Evolutionary conservation across 2,888 invertebrate genomes (phyloP), one percentile per base, ranked within the genome.

Genomic region (Ctena decussata): DNA sequence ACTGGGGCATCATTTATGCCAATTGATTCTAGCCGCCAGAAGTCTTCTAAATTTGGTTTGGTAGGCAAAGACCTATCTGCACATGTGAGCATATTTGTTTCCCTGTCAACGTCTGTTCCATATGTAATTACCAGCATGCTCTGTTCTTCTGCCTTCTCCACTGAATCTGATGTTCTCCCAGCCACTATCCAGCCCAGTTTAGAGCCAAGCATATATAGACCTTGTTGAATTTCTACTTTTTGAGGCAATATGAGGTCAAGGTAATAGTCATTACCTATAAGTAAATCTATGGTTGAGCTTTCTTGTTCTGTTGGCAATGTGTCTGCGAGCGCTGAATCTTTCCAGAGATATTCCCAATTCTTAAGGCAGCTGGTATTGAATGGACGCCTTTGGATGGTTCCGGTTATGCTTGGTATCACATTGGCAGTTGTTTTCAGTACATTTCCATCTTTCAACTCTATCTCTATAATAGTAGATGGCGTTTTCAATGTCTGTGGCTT

Each of bases 341-440:
- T 73, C 21, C 30, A 44, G 35, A 57, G 41, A 27, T 27, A 24
- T 6, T 24, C 18, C 69, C 60, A 65, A 35, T 70, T 39, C n/a
- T 69, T 11, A 21, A 60, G 5, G 15, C 35, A 21, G 2, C 2
- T n/a, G 15, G 21, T 35, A 32, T 49, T 39, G n/a, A 80, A 11
- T 15, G 32, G 74, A 5, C 24, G 37, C 30, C 78, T 75, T 21
- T 78, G 57, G 21, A 78, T 60, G n/a, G 57, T 46, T 44, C 85
- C 85, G 21, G 78, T 78, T 6, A 85, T 85, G 27, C 32, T 74
- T 27, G 81, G 85, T 12, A 85, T 77, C 27, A 84, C 70, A 70
- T 84, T 84, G 24, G 80, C 84, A 35, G 5, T 49, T 15, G 75
- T 73, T 18, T 24, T 73, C 30, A 81, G 12, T 8, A 41, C 30